A percentile compares a stretch with the other conserved stretches of the same genome.
Evolutionary conservation across 2,797 vertebrate genomes (phyloP).

Genomic region (Gambelia wislizenii): DNA sequence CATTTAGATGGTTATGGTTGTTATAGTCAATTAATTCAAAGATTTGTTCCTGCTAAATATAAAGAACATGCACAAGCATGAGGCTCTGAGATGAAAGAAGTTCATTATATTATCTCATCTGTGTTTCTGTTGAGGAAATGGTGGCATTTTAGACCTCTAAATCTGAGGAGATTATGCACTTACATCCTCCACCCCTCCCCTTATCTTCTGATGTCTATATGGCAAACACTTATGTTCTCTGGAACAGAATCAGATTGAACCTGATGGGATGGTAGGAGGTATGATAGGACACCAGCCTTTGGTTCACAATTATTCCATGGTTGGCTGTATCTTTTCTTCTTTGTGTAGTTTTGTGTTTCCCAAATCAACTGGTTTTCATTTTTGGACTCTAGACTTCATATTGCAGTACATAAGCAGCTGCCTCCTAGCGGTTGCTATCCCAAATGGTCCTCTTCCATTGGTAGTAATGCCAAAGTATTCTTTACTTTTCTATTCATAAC

Average conservation of each 20-base stretch:
- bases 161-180: background rate
- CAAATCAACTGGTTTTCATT: background rate
- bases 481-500: background rate
- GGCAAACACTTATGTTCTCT: background rate
- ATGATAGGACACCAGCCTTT: background rate
- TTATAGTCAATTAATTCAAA: conserved; percentile 47
- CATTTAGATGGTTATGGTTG: conserved; percentile 43
- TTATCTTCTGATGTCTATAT: background rate
- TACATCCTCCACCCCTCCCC: background rate
- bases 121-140: background rate
- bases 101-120: background rate
- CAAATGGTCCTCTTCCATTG: background rate
- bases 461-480: background rate
- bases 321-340: background rate
- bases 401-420: background rate
- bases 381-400: background rate
- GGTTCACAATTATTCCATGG: background rate
- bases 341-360: background rate
- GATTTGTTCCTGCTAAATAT: conserved; percentile 27
- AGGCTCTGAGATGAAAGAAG: conserved; percentile 16
- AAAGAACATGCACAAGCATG: conserved; percentile 7
- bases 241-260: background rate
- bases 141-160: conserved; percentile 1
- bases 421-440: background rate
- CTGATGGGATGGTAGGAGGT: background rate